Conservation (phyloP, 2,888 invertebrate genomes). For the Hyppa rectilinea region DNA sequence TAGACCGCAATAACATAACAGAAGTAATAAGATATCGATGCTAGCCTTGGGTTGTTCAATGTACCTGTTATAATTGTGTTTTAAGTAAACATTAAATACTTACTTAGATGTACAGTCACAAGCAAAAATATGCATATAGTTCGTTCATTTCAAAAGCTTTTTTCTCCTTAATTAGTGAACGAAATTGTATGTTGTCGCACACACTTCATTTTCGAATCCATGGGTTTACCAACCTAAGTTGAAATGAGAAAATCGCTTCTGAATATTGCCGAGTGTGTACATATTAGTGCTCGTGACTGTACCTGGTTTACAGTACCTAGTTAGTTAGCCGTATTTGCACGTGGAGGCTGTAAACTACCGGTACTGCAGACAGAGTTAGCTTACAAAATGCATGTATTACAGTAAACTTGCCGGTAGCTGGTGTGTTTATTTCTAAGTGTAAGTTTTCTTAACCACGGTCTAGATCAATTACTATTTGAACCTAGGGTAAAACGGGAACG, state of each 20-base stretch:
- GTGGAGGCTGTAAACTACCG: slow-evolving; percentile 26
- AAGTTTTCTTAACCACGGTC: slow-evolving; percentile 3
- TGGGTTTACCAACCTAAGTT: no score
- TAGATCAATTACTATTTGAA: not conserved
- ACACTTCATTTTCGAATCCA: no score
- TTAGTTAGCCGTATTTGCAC: slow-evolving; percentile 29
- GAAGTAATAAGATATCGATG: slow-evolving; percentile 45
- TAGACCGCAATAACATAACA: slow-evolving; percentile 47
- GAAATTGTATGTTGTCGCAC: no score
- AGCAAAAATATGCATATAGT: no score
- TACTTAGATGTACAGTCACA: slow-evolving; percentile 16
- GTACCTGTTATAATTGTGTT: slow-evolving; percentile 16
- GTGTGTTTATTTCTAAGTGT: slow-evolving; percentile 12
- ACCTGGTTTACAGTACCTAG: slow-evolving; percentile 13
- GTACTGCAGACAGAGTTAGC: slow-evolving; percentile 35
- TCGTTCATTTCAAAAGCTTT: no score
- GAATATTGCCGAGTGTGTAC: no score
- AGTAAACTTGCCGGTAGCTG: slow-evolving; percentile 21
- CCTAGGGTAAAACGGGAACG: no score
- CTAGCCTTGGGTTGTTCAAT: slow-evolving; percentile 17
- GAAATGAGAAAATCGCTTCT: no score
- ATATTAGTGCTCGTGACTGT: no score
- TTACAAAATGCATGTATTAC: slow-evolving; percentile 41
- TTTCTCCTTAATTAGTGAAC: no score
- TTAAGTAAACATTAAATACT: slow-evolving; percentile 37